Conservation (phyloP, 2,113 vertebrate species). For the Butorides virescens region DNA sequence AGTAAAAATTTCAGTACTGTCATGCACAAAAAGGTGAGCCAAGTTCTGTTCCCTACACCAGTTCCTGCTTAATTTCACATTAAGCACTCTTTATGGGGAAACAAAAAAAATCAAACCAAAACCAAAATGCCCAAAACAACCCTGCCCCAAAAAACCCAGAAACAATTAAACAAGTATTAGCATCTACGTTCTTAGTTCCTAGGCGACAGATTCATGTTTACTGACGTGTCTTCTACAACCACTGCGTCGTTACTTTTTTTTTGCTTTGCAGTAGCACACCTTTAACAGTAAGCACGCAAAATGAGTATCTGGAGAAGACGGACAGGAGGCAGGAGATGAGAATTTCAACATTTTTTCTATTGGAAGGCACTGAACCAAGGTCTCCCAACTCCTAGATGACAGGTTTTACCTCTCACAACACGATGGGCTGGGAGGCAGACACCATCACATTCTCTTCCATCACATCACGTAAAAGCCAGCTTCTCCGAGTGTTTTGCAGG, state of each 20-base stretch:
- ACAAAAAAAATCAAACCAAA: background rate
- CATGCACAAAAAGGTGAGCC: background rate
- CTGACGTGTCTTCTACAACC: background rate
- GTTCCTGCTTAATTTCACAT: background rate
- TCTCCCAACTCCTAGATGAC: background rate
- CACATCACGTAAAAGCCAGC: background rate
- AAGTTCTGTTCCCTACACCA: background rate
- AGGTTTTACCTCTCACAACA: background rate
- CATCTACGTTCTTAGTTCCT: background rate
- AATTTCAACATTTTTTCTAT: background rate
- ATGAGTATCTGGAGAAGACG: background rate
- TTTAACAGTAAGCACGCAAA: background rate
- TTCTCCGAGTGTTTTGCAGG: background rate
- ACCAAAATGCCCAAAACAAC: background rate
- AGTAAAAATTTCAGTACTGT: background rate
- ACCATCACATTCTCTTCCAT: background rate
- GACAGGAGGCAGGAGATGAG: background rate
- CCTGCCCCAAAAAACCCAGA: rapidly evolving
- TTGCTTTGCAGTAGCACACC: background rate
- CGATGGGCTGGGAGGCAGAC: background rate
- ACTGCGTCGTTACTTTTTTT: background rate
- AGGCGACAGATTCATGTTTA: background rate
- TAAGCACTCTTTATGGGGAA: background rate
- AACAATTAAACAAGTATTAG: background rate
- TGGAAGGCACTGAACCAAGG: background rate